Evolutionary conservation across 2,797 vertebrate species (phyloP).

Genomic region (Falco concolor): DNA sequence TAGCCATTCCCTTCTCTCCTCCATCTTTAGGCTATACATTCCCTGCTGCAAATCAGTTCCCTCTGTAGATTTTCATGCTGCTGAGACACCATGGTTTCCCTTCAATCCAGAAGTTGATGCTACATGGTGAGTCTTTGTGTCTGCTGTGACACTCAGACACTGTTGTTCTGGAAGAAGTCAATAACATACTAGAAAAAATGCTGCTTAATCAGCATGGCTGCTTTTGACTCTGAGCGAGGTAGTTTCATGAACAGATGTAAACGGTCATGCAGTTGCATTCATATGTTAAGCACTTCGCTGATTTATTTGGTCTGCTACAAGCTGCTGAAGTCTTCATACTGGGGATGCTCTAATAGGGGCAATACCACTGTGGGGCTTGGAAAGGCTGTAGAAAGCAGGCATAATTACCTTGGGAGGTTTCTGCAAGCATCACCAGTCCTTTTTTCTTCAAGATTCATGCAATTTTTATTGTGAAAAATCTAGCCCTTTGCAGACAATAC

Average conservation of each 20-base stretch:
- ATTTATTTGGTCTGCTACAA: background rate
- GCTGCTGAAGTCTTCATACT: background rate
- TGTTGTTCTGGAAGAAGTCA: background rate
- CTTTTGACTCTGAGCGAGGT: background rate
- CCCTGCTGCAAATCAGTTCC: background rate
- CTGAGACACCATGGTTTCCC: fast-evolving
- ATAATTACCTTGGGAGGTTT: background rate
- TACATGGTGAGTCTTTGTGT: background rate
- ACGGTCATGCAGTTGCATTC: background rate
- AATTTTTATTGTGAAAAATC: background rate
- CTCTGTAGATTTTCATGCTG: background rate
- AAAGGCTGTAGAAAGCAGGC: background rate
- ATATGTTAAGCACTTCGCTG: background rate
- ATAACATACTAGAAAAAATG: background rate
- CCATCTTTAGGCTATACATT: background rate
- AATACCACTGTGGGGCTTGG: background rate
- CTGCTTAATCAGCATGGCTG: background rate
- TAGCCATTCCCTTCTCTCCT: background rate
- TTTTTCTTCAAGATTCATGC: background rate
- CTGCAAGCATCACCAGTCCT: background rate
- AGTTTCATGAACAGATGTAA: background rate
- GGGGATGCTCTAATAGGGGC: background rate
- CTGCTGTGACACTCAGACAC: background rate
- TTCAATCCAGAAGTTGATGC: background rate
- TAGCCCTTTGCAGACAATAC: background rate